Evolutionary conservation across 2,888 invertebrate genomes (phyloP), one percentile per base, ranked within the genome.

Genomic region (Eristalis tenax): DNA sequence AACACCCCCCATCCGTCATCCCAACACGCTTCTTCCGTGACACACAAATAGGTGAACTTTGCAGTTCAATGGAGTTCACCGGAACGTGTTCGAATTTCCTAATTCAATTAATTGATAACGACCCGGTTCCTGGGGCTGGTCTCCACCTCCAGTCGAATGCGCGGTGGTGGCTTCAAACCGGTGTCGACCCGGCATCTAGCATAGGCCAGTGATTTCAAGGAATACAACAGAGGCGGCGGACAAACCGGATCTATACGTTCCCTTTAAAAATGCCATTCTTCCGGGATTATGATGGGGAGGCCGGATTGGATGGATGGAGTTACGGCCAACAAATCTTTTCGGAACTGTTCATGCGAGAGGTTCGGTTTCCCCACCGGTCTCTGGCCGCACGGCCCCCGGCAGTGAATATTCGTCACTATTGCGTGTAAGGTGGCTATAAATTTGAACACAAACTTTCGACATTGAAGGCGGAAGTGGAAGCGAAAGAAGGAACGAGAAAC

Each of bases 51-150:
- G 73, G 69, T 43, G 69, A 71, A 43, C 40, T 79, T 82, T 83
- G 75, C 79, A 63, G 86, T 83, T 87, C 83, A 87, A 40, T 83
- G 86, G 71, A 75, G 74, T 82, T 61, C 82, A 82, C 74, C 82
- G 69, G 43, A 78, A 87, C 79, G 79, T 79, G 78, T 68, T 71
- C 75, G 66, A 83, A 59, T 71, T 82, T 76, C 66, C 68, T 87
- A 79, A 87, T 87, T 87, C 83, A 79, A 87, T 87, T 87, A 86
- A 86, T 86, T 86, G 86, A 79, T 82, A 78, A 69, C 82, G 70
- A 59, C 74, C 65, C 64, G 26, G 77, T 64, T 81, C 65, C 65
- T 75, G 13, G 40, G 74, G 18, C 23, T 56, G 15, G 74, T 10
- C 61, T 11, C 13, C 32, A 32, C 8, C 15, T 13, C 18, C 61